These are phyloP conservation scores for Hyles euphorbiae DNA, from an alignment of 1,140 invertebrate genomes.

Conservation along the genomic window DNA sequence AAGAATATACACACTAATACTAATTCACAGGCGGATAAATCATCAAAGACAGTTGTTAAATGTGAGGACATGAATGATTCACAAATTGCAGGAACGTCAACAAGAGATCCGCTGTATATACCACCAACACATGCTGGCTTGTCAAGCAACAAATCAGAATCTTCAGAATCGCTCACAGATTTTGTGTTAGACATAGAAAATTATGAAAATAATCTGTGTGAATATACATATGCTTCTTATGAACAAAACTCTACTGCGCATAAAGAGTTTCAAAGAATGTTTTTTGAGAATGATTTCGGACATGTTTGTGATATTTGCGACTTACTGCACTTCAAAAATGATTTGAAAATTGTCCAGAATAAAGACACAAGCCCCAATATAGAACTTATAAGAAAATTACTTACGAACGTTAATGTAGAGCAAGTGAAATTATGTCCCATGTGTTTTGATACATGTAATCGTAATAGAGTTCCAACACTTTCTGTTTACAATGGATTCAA, in stretches of 20 bases:
- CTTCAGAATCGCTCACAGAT: neutral
- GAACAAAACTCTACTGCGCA: constrained; percentile 10
- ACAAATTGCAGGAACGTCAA: constrained; percentile 6
- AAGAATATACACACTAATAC: no score
- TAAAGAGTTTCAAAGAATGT: constrained; percentile 10
- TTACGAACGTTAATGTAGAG: neutral
- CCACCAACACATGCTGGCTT: neutral
- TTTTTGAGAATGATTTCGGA: constrained; percentile 18
- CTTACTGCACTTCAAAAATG: constrained; percentile 17
- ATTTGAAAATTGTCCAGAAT: constrained; percentile 10
- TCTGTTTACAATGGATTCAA: constrained; percentile 16
- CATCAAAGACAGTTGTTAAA: no score
- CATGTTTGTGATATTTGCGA: constrained; percentile 18
- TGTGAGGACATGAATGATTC: neutral
- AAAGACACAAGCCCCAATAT: neutral
- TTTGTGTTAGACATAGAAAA: neutral
- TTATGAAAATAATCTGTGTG: neutral
- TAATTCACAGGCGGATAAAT: no score
- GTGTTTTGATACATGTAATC: constrained; percentile 5
- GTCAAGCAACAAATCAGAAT: neutral
- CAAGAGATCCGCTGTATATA: neutral
- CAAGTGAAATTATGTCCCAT: constrained; percentile 2
- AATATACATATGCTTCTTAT: constrained; percentile 5
- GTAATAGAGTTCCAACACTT: constrained; percentile 7
- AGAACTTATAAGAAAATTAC: constrained; percentile 10